A percentile compares a stretch with the other conserved stretches of the same genome.
phyloP scores from a whole-genome alignment of 2,113 vertebrate genomes.

The Oreochromis spilurus region DNA sequence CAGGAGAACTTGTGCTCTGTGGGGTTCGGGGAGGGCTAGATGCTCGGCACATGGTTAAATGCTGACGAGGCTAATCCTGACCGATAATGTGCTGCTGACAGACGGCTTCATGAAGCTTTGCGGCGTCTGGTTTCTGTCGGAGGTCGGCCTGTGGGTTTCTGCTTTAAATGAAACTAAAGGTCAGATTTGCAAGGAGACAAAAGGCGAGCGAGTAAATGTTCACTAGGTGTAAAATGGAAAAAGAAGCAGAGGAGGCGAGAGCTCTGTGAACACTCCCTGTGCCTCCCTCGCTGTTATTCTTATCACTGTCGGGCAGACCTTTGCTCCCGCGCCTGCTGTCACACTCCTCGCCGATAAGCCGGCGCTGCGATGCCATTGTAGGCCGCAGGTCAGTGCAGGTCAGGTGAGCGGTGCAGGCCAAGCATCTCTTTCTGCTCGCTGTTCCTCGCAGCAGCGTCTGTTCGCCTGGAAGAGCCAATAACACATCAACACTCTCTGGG shows the following conservation, averaged over 20 bases:
- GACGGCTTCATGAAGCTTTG: not conserved
- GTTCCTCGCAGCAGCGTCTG: not conserved
- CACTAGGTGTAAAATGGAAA: not conserved
- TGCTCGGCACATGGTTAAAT: not conserved
- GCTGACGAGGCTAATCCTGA: not conserved
- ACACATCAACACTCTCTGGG: not conserved
- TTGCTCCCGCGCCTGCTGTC: conserved; percentile 23
- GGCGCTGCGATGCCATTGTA: not conserved
- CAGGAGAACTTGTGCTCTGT: not conserved
- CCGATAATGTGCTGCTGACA: not conserved
- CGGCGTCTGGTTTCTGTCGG: not conserved
- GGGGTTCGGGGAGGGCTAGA: no score
- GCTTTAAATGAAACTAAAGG: not conserved
- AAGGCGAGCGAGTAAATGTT: not conserved
- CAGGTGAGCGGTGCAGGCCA: not conserved
- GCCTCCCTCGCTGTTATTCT: not conserved
- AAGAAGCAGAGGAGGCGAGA: not conserved
- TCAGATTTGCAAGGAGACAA: not conserved
- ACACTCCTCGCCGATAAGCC: conserved; percentile 25
- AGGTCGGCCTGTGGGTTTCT: not conserved
- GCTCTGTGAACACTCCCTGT: not conserved
- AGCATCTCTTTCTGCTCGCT: not conserved
- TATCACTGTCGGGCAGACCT: conserved; percentile 47
- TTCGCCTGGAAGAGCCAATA: not conserved
- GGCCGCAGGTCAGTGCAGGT: conserved; percentile 11